These are phyloP conservation scores for Desmophyllum pertusum DNA, from an alignment of 92 coral and sea anemone genomes.

Conservation along the genomic window DNA sequence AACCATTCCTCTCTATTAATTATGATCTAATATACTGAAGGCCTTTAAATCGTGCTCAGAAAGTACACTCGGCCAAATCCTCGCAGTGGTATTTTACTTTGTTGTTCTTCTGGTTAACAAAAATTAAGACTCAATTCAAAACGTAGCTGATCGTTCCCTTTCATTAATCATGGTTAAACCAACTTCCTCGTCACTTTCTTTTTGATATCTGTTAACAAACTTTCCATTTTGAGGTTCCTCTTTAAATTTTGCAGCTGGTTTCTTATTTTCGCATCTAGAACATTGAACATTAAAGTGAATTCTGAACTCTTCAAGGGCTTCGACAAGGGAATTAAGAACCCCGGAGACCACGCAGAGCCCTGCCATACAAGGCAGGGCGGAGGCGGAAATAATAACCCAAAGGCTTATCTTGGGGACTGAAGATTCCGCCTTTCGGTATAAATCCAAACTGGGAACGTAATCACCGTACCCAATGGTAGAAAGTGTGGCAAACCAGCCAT, in stretches of 20 bases:
- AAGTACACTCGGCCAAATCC: no score
- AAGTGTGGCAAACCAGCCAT: constrained; percentile 33
- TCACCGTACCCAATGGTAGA: constrained; percentile 45
- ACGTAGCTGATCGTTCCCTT: constrained; percentile 1
- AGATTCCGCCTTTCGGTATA: neutral
- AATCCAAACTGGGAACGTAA: constrained; percentile 8
- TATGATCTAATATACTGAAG: no score
- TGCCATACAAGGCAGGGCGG: neutral
- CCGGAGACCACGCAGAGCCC: constrained; percentile 32
- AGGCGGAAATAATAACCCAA: neutral
- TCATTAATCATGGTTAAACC: neutral
- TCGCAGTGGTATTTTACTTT: no score
- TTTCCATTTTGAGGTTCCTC: neutral
- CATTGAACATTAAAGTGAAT: neutral
- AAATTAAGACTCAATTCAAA: neutral
- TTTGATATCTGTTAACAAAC: no score
- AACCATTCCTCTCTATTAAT: no score
- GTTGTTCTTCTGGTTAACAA: no score
- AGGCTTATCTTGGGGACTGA: neutral
- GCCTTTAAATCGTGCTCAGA: no score
- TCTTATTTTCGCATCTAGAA: neutral
- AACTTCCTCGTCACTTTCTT: neutral
- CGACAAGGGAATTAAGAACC: constrained; percentile 25
- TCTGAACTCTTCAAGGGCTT: constrained; percentile 10
- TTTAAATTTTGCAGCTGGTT: neutral